Conservation (phyloP, 2,888 invertebrate species). For the Amphipyra tragopoginis region DNA sequence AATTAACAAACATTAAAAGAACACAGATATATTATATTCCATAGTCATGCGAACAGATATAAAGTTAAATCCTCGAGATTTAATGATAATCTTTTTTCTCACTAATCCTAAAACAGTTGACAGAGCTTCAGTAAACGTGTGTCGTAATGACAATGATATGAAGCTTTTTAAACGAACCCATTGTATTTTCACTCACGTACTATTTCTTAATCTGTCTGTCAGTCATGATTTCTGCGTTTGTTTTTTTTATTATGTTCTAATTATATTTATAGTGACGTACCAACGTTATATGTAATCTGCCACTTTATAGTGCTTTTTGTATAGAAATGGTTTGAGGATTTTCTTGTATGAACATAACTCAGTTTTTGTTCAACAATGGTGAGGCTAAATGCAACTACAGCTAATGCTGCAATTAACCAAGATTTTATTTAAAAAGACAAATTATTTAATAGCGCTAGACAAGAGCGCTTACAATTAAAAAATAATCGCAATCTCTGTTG, state of each 20-base stretch:
- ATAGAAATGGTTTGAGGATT: conserved; percentile 11
- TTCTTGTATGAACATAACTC: conserved; percentile 3
- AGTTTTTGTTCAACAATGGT: conserved; percentile 5
- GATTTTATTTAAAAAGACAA: no score
- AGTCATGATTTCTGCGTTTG: conserved; percentile 59
- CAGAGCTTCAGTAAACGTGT: conserved; percentile 66
- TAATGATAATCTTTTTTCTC: conserved; percentile 51
- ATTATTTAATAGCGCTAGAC: no score
- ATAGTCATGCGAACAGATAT: conserved; percentile 3
- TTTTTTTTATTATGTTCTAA: conserved; percentile 37
- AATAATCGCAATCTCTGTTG: no score
- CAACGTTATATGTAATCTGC: conserved; percentile 7
- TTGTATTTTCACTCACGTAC: conserved; percentile 80
- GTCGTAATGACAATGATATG: conserved; percentile 68
- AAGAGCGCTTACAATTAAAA: no score
- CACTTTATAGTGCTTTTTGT: conserved; percentile 10
- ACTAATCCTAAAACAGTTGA: conserved; percentile 46
- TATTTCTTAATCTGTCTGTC: conserved; percentile 70
- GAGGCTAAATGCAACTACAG: not conserved
- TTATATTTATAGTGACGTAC: conserved; percentile 30
- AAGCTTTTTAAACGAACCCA: conserved; percentile 71
- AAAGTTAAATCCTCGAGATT: conserved; percentile 39
- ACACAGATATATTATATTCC: conserved; percentile 8
- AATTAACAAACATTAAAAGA: conserved; percentile 14
- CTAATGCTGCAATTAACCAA: no score